Evolutionary conservation across 2,797 vertebrate species (phyloP).

Genomic region (Megaceryle alcyon): DNA sequence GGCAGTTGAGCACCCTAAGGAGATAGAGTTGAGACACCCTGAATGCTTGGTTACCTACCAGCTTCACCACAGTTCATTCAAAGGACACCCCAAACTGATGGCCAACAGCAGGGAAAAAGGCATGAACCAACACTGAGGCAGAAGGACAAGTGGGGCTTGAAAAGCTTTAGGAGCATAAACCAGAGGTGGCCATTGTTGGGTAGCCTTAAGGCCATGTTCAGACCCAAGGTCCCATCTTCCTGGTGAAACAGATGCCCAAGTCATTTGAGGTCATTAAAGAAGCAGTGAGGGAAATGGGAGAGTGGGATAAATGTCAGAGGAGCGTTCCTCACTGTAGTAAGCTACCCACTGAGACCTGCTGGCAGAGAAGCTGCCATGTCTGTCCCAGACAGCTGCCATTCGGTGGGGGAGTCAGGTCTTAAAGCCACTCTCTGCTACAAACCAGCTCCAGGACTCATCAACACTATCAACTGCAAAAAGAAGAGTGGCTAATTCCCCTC

Average conservation of each 20-base stretch:
- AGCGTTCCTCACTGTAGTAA: not conserved
- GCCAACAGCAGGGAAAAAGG: not conserved
- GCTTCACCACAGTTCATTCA: not conserved
- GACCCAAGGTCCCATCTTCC: not conserved
- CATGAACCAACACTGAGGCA: not conserved
- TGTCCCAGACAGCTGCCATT: not conserved
- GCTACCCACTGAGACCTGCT: not conserved
- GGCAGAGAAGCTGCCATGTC: not conserved
- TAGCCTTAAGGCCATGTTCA: not conserved
- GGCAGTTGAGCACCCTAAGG: not conserved
- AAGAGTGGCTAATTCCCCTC: not conserved
- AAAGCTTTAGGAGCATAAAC: not conserved
- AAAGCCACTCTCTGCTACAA: not conserved
- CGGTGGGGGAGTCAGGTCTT: not conserved
- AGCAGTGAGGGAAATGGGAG: accelerated
- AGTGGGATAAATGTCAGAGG: not conserved
- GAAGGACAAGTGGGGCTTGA: not conserved
- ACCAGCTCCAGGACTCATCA: not conserved
- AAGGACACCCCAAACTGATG: not conserved
- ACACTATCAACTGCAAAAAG: not conserved
- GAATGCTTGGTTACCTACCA: not conserved
- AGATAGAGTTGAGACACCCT: accelerated
- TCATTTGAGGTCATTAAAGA: not conserved
- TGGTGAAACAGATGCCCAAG: not conserved
- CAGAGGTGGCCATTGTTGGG: not conserved